phyloP scores from a whole-genome alignment of 2,113 vertebrate species.

The Pangasianodon gigas region DNA sequence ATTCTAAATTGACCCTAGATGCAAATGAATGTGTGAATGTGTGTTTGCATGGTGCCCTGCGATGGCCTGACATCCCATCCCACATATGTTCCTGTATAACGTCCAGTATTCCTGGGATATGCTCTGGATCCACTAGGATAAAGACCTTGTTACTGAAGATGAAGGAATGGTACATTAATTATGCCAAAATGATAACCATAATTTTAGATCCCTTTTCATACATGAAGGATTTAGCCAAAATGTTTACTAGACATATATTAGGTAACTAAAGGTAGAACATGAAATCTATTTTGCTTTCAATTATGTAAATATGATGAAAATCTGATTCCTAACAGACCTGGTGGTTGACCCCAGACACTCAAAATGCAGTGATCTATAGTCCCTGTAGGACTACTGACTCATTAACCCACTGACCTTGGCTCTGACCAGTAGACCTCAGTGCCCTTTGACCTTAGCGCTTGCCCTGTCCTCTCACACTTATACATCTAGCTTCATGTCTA shows the following conservation, averaged over 20 bases:
- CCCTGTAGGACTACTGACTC: constrained; percentile 31
- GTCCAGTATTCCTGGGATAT: background rate
- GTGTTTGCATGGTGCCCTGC: background rate
- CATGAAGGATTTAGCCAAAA: background rate
- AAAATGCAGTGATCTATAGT: constrained; percentile 29
- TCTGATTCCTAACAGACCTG: background rate
- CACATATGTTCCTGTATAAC: background rate
- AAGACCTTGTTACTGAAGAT: background rate
- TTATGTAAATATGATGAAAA: background rate
- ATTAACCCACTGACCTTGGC: constrained; percentile 47
- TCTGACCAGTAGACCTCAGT: constrained; percentile 16
- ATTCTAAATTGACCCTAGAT: background rate
- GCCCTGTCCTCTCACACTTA: constrained; percentile 33
- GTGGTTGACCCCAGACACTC: background rate
- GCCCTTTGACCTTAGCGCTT: constrained; percentile 41
- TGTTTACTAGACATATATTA: background rate
- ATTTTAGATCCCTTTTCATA: background rate
- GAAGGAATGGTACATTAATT: background rate
- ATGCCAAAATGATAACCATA: background rate
- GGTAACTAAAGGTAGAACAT: background rate
- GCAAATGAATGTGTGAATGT: background rate
- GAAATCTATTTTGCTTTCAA: background rate
- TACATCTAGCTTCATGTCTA: constrained; percentile 34
- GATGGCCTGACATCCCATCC: background rate
- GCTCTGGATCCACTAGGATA: background rate